These are phyloP conservation scores for Ellobium chinense DNA, from an alignment of 2,888 invertebrate genomes.

Conservation along the genomic window DNA sequence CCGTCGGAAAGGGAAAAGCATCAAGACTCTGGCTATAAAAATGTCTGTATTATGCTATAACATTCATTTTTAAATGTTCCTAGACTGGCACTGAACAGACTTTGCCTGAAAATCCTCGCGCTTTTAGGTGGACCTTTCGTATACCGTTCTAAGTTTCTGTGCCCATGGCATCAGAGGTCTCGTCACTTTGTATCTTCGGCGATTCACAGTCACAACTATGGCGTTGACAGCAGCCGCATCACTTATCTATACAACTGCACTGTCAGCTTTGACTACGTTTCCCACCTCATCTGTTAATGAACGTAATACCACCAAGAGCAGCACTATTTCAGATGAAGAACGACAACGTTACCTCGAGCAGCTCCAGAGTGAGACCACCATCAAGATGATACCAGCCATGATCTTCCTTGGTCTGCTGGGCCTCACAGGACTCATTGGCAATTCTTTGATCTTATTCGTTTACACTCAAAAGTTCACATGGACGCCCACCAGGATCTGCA, in stretches of 20 bases:
- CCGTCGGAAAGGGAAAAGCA: too few relatives aligned
- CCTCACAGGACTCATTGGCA: conserved; percentile 32
- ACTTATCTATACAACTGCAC: background rate
- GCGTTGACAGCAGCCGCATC: background rate
- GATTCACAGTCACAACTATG: background rate
- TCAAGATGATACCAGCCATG: conserved; percentile 29
- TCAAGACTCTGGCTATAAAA: too few relatives aligned
- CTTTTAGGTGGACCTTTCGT: too few relatives aligned
- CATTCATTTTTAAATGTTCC: too few relatives aligned
- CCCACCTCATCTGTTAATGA: background rate
- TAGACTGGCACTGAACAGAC: too few relatives aligned
- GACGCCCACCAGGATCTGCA: conserved; percentile 35
- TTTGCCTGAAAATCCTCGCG: too few relatives aligned
- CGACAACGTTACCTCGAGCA: background rate
- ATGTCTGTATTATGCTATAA: too few relatives aligned
- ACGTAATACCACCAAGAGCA: background rate
- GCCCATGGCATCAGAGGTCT: too few relatives aligned
- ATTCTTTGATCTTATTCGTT: conserved; percentile 37
- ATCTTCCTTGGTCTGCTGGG: conserved; percentile 18
- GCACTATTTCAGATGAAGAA: conserved; percentile 7
- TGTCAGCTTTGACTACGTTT: background rate
- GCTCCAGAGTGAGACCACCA: conserved; percentile 22
- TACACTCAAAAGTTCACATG: conserved; percentile 42
- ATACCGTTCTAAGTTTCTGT: too few relatives aligned
- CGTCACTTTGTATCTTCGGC: too few relatives aligned